Percentiles rank a stretch among this genome's conserved stretches.
Evolutionary conservation across 2,113 vertebrate genomes (phyloP).

Genomic region (Centropus unirufus): DNA sequence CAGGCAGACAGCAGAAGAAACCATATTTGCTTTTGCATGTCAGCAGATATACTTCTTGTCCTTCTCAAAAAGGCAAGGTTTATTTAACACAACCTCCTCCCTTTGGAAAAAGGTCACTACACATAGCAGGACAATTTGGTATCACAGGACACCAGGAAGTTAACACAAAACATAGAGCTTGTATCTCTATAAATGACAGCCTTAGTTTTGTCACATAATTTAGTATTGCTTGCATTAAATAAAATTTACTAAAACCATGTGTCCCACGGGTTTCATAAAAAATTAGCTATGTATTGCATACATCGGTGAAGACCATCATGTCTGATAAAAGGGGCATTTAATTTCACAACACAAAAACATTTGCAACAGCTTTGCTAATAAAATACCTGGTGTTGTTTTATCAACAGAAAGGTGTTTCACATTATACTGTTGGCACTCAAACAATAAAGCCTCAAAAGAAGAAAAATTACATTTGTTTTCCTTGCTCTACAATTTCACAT

Average conservation of each 20-base stretch:
- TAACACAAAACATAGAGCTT: not conserved
- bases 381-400: not conserved
- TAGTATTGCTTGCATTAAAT: not conserved
- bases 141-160: not conserved
- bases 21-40: not conserved
- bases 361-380: not conserved
- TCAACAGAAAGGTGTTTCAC: not conserved
- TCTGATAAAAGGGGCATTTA: not conserved
- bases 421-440: not conserved
- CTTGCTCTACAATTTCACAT: not conserved
- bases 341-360: not conserved
- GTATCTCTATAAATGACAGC: not conserved
- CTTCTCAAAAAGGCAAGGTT: not conserved
- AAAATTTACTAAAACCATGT: not conserved
- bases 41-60: not conserved
- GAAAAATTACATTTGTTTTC: not conserved
- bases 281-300: accelerated
- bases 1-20: not conserved
- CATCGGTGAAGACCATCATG: not conserved
- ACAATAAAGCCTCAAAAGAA: not conserved
- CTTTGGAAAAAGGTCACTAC: not conserved
- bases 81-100: not conserved
- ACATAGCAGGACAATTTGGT: not conserved
- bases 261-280: not conserved
- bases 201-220: not conserved